phyloP scores from a whole-genome alignment of 1,140 invertebrate genomes.

The Drosophila ercepeae region DNA sequence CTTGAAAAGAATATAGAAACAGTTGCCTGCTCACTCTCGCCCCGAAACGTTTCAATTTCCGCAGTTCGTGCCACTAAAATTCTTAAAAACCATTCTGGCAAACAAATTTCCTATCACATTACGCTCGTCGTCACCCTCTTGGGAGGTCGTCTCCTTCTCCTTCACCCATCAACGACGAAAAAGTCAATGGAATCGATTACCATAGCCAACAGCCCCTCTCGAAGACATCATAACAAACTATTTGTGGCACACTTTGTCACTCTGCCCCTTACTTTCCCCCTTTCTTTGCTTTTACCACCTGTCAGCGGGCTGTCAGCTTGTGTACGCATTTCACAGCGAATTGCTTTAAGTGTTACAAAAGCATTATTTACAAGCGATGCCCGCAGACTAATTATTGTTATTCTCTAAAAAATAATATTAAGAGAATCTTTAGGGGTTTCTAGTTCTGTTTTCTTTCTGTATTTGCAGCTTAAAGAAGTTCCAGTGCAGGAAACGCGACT shows the following conservation, averaged over 20 bases:
- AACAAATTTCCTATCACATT: conserved; percentile 63
- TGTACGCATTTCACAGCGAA: conserved; percentile 64
- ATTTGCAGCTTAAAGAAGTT: background rate
- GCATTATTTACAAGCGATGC: conserved; percentile 50
- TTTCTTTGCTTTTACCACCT: conserved; percentile 3
- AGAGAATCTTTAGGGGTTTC: background rate
- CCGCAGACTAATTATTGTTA: conserved; percentile 70
- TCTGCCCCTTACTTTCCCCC: background rate
- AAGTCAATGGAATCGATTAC: conserved; percentile 70
- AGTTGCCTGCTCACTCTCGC: conserved; percentile 32
- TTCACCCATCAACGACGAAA: conserved; percentile 4
- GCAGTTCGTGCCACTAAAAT: conserved; percentile 20
- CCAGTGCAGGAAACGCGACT: conserved; percentile 45
- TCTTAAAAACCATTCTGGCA: conserved; percentile 21
- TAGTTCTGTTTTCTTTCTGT: background rate
- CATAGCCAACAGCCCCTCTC: conserved; percentile 6
- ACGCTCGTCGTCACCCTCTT: conserved; percentile 18
- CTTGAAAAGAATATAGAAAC: no score
- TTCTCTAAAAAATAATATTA: no score
- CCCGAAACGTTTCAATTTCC: conserved; percentile 58
- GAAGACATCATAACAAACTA: conserved; percentile 41
- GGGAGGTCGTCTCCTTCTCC: conserved; percentile 47
- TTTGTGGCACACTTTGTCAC: conserved; percentile 25
- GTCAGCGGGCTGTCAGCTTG: conserved; percentile 63
- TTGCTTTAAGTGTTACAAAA: conserved; percentile 73